Evolutionary conservation across 1,140 invertebrate species (phyloP), one percentile per base, ranked within the genome.

Genomic region (Paralvinella palmiformis): DNA sequence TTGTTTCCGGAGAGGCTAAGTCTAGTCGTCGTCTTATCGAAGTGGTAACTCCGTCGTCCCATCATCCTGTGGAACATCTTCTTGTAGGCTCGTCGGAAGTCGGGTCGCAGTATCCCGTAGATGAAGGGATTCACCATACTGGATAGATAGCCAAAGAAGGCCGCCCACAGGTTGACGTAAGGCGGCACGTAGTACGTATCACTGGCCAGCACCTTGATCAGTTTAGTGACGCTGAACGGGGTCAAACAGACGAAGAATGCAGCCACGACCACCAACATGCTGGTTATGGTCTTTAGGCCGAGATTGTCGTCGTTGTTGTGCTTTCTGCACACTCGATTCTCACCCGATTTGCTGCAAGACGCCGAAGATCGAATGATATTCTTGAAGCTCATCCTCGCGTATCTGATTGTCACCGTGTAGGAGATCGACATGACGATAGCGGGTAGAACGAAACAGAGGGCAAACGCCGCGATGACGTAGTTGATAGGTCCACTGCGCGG

Each of bases 171-270:
- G 65, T 77, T 80, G 3, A 79, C 36, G 31, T 68, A 66, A 6
- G 70, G 71, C 17, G 77, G 74, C n/a, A 81, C 58, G 17, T 69
- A 35, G n/a, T 59, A 33, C 4, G 64, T 53, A 2, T 65, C 27
- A 1, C 44, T 20, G 1, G 36, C 59, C 6, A 66, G 33, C 10
- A 79, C 75, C 65, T 81, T 81, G 58, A 78, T 71, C 0, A 81
- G 70, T 63, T 81, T 80, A n/a, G 78, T 80, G 1, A 79, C 71
- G 66, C 77, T 78, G 68, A 79, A 81, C 7, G 79, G 79, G 1
- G 79, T 79, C 73, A 79, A 74, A 59, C 75, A 80, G 20, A 79
- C 57, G 58, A 81, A 79, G 64, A 74, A 81, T 0, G 73, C 70
- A 7, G 71, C 20, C 1, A 79, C 74, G 3, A 81, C 73, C 1